Evolutionary conservation across 2,888 invertebrate genomes (phyloP).

Genomic region (Torymus tubicola): DNA sequence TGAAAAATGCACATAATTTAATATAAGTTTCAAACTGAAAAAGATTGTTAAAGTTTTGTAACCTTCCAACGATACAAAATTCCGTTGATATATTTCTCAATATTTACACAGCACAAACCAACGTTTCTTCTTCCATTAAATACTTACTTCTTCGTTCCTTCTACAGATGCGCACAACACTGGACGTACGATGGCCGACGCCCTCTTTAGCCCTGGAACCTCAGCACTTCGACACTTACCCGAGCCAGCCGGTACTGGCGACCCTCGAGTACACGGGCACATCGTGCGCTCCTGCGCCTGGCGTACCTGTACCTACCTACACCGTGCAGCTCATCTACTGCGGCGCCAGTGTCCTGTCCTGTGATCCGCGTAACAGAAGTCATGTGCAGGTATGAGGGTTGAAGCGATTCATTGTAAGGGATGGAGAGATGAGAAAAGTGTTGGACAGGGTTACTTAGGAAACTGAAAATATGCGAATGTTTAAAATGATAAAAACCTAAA

Average conservation of each 20-base stretch:
- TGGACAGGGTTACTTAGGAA: no score
- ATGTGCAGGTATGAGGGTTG: slow-evolving; percentile 75
- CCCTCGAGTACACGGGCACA: slow-evolving; percentile 85
- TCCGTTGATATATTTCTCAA: no score
- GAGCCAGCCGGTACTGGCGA: slow-evolving; percentile 84
- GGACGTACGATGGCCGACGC: slow-evolving; percentile 90
- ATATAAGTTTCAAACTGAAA: no score
- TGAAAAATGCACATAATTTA: no score
- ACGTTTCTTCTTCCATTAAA: no score
- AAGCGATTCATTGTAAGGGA: no score
- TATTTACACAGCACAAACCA: no score
- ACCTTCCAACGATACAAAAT: no score
- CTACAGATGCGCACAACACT: slow-evolving; percentile 75
- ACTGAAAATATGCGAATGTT: no score
- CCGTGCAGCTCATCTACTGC: slow-evolving; percentile 87
- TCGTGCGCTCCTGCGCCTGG: slow-evolving; percentile 78
- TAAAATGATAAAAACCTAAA: no score
- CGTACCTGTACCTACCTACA: slow-evolving; percentile 79
- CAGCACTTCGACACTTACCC: slow-evolving; percentile 89
- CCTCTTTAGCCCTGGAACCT: slow-evolving; percentile 84
- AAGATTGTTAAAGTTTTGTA: no score
- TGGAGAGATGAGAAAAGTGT: no score
- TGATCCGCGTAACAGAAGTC: slow-evolving; percentile 79
- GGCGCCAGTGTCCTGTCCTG: slow-evolving; percentile 86
- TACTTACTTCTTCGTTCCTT: neutral